These are phyloP conservation scores for Propithecus coquereli DNA, from an alignment of 2,113 vertebrate species.

Conservation along the genomic window DNA sequence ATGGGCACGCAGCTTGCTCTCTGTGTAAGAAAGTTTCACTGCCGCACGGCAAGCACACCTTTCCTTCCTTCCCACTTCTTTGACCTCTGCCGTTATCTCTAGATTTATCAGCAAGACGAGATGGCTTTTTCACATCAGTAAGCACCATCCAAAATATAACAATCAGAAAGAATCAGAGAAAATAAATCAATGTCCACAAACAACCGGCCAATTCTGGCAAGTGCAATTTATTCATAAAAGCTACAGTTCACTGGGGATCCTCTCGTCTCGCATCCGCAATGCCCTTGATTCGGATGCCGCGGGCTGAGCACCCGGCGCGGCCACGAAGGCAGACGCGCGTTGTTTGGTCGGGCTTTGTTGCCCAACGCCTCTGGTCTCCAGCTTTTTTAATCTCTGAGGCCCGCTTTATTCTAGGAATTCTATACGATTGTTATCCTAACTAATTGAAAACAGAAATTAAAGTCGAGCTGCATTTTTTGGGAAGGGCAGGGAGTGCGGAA, in stretches of 20 bases:
- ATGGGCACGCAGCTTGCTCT: not conserved
- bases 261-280: constrained; percentile 57
- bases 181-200: constrained; percentile 81
- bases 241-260: constrained; percentile 55
- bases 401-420: constrained; percentile 31
- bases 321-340: constrained; percentile 22
- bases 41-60: not conserved
- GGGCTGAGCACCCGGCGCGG: constrained; percentile 54
- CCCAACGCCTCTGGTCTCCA: constrained; percentile 7
- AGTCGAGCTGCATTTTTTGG: not conserved
- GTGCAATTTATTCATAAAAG: constrained; percentile 74
- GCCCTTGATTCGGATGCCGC: constrained; percentile 30
- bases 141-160: constrained; percentile 80
- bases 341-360: constrained; percentile 48
- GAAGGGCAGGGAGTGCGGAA: not conserved
- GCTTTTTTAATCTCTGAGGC: constrained; percentile 21
- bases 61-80: constrained; percentile 52
- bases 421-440: constrained; percentile 39
- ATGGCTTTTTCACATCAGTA: constrained; percentile 83
- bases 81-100: constrained; percentile 81
- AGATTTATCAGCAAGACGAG: constrained; percentile 78
- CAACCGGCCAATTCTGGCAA: constrained; percentile 69
- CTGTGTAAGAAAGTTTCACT: not conserved
- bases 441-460: constrained; percentile 57
- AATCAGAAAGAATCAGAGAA: constrained; percentile 79